Evolutionary conservation across 2,888 invertebrate species (phyloP).

Genomic region (Sinohyriopsis cumingii): DNA sequence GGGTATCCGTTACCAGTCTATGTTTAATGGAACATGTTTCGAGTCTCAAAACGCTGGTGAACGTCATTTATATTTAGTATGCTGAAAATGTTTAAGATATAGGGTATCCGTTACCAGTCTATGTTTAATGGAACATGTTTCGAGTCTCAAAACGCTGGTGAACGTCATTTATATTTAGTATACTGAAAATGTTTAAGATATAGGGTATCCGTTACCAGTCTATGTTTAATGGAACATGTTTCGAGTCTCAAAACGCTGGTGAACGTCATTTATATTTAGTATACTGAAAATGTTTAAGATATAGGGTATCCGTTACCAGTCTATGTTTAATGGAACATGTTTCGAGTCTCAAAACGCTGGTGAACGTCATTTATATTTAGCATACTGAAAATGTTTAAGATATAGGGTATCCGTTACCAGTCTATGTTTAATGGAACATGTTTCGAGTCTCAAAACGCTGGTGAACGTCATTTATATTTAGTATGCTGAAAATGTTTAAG

Average conservation of each 20-base stretch:
- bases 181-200: background rate
- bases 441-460: no score
- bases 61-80: no score
- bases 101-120: conserved; percentile 28
- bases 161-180: no score
- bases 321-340: conserved; percentile 33
- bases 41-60: no score
- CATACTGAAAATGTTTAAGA: background rate
- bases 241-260: no score
- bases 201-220: conserved; percentile 26
- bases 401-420: conserved; percentile 23
- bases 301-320: conserved; percentile 27
- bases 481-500: background rate
- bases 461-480: no score
- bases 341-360: no score
- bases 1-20: conserved; percentile 29
- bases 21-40: conserved; percentile 27
- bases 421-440: conserved; percentile 37
- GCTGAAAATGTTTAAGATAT: background rate
- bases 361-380: no score
- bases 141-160: no score
- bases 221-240: conserved; percentile 32
- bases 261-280: no score
- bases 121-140: conserved; percentile 29
- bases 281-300: background rate